A percentile compares a stretch with the other conserved stretches of the same genome.
phyloP scores from a whole-genome alignment of 1,140 invertebrate species.

The Anadara kagoshimensis region DNA sequence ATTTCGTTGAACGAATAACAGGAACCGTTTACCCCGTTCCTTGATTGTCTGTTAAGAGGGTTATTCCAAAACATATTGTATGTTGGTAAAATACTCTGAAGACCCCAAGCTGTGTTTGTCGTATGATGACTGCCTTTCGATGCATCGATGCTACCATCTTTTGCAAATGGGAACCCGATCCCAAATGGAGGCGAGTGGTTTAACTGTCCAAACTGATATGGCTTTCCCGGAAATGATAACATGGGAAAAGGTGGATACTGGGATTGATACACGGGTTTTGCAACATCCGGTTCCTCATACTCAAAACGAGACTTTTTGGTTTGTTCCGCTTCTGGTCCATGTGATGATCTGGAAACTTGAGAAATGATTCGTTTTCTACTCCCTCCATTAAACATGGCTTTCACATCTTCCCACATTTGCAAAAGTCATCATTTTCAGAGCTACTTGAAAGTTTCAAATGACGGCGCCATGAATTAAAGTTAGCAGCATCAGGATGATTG shows the following conservation, averaged over 20 bases:
- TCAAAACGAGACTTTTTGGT: background rate
- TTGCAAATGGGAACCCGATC: constrained; percentile 31
- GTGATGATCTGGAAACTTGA: background rate
- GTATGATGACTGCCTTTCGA: constrained; percentile 25
- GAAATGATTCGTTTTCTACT: constrained; percentile 88
- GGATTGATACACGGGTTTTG: constrained; percentile 28
- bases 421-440: constrained; percentile 59
- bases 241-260: constrained; percentile 45
- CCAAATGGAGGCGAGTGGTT: constrained; percentile 38
- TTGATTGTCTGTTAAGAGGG: constrained; percentile 30
- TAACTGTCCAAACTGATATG: constrained; percentile 38
- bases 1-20: constrained; percentile 24
- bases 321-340: background rate
- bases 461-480: constrained; percentile 97
- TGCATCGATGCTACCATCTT: constrained; percentile 18
- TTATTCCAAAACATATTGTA: constrained; percentile 52
- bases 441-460: constrained; percentile 83
- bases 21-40: constrained; percentile 14
- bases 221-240: constrained; percentile 44
- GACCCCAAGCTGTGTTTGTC: constrained; percentile 18
- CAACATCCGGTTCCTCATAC: constrained; percentile 7
- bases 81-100: constrained; percentile 43
- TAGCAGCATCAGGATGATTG: constrained; percentile 95
- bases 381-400: constrained; percentile 99
- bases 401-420: constrained; percentile 88